Evolutionary conservation across 2,113 vertebrate genomes (phyloP).

Genomic region (Ictidomys tridecemlineatus): DNA sequence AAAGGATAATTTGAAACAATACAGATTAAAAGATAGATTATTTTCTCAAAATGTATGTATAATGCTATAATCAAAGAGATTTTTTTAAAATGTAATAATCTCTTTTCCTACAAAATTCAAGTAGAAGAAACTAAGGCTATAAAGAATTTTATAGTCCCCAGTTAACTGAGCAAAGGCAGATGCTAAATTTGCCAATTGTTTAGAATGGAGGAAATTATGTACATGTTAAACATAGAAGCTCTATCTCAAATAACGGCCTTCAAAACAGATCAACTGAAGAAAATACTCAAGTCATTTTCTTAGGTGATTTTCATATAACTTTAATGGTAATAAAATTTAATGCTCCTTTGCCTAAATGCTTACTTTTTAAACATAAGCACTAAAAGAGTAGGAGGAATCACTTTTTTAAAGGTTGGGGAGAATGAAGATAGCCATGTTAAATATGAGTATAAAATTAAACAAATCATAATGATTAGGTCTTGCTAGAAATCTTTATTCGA

Average conservation of each 20-base stretch:
- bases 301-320: background rate
- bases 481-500: background rate
- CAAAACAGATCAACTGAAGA: background rate
- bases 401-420: background rate
- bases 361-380: background rate
- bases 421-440: background rate
- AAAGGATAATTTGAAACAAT: slow-evolving; percentile 28
- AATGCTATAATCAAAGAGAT: background rate
- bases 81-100: background rate
- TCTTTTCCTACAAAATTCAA: slow-evolving; percentile 34
- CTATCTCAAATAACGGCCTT: background rate
- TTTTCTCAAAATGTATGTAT: background rate
- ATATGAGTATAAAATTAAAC: slow-evolving; percentile 9
- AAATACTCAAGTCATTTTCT: background rate
- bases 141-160: background rate
- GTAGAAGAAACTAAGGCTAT: background rate
- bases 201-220: slow-evolving; percentile 21
- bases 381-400: background rate
- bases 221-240: background rate
- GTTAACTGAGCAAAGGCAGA: slow-evolving; percentile 1
- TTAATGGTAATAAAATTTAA: background rate
- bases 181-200: background rate
- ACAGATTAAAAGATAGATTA: background rate
- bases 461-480: slow-evolving; percentile 13
- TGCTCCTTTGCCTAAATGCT: background rate